Base-by-base conservation (phyloP, 2,797 vertebrate species). In the Protonibea diacanthus region DNA sequence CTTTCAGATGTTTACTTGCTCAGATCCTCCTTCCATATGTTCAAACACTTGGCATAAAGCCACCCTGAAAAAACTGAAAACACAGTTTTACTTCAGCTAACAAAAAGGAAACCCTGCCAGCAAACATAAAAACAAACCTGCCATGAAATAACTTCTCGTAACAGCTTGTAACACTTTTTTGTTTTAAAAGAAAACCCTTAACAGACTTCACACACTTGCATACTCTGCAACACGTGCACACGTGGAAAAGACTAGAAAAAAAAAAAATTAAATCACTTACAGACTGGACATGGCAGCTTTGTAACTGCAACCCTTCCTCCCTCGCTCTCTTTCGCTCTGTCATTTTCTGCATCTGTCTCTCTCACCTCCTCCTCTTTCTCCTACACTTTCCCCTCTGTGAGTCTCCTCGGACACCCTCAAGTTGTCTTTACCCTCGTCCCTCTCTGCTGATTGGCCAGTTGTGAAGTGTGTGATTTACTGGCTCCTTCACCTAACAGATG, bases 401-500 rank as follows among this genome's bases (percentile, higher is more conserved):
- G 72, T 86, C 86, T 89, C 83, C 80, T 79, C 57, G 8, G 68
- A 56, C 77, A 70, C 66, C 76, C 79, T 84, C 55, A 23, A 85
- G 77, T 70, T 72, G 38, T 56, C 83, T 80, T 75, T 47, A 53
- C 78, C 81, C 87, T 80, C 48, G 33, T 66, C 9, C 38, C 76
- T 84, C 74, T 69, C 49, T 79, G 74, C 87, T 90, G 92, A 93
- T 93, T 94, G 91, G 93, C 74, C 81, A 17, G 68, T 63, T 15
- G 53, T 56, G 57, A 82, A 86, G 80, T 88, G 78, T 88, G 86
- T 92, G 93, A 94, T 92, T 93, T 91, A 92, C 80, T 60, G 81
- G 71, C 79, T 90, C 77, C 88, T 77, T 90, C 76, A 81, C 77
- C 62, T 69, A 91, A 88, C 93, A 94, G 87, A 93, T 92, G 92